Evolutionary conservation across 1,140 invertebrate genomes (phyloP).

Genomic region (Drosophila dunni): DNA sequence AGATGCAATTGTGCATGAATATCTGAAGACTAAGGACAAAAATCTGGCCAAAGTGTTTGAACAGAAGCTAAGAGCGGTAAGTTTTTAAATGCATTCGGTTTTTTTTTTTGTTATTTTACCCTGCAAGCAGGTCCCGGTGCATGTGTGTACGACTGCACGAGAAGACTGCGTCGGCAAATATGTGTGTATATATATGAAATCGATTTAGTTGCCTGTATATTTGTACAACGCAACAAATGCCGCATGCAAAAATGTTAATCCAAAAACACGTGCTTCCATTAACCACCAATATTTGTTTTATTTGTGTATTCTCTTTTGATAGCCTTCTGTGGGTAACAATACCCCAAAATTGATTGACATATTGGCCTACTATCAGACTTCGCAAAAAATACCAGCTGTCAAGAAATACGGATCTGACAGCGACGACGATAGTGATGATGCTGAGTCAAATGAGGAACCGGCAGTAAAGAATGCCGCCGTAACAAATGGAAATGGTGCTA

Average conservation of each 20-base stretch:
- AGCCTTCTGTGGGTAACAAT: slow-evolving; percentile 85
- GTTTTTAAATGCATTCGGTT: slow-evolving; percentile 56
- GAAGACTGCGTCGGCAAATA: not conserved
- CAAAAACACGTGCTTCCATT: slow-evolving; percentile 61
- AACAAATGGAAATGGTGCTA: slow-evolving; percentile 25
- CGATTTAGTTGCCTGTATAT: not conserved
- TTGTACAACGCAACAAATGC: not conserved
- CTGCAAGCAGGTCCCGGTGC: slow-evolving; percentile 8
- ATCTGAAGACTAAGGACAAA: slow-evolving; percentile 86
- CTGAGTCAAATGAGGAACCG: slow-evolving; percentile 17
- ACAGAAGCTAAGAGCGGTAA: slow-evolving; percentile 88
- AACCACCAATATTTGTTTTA: slow-evolving; percentile 52
- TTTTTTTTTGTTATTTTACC: slow-evolving; percentile 3
- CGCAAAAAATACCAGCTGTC: slow-evolving; percentile 84
- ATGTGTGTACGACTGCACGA: not conserved
- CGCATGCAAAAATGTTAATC: slow-evolving; percentile 1
- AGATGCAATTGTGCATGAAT: slow-evolving; percentile 86
- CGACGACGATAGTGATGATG: slow-evolving; percentile 58
- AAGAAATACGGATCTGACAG: slow-evolving; percentile 39
- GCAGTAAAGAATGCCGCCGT: not conserved
- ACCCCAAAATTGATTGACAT: slow-evolving; percentile 86
- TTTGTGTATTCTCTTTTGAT: not conserved
- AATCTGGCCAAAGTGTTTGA: slow-evolving; percentile 86
- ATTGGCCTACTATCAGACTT: slow-evolving; percentile 85
- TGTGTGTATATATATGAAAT: slow-evolving; percentile 1